Conservation (phyloP, 92 coral and sea anemone species). For the Epizoanthus stellaris region DNA sequence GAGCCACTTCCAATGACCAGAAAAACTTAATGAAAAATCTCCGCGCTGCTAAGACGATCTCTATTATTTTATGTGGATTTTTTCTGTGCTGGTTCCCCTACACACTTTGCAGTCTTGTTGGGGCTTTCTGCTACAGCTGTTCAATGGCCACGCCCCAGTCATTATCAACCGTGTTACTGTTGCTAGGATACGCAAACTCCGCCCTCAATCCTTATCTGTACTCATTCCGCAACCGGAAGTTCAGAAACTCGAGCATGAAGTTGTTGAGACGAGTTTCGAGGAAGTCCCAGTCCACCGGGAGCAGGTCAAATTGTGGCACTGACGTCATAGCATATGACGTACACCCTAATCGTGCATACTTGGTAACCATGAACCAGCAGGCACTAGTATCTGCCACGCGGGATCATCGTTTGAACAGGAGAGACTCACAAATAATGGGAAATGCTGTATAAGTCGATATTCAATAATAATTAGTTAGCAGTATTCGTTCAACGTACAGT, state of each 20-base stretch:
- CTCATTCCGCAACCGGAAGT: conserved; percentile 58
- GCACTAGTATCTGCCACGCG: neutral
- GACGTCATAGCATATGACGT: conserved; percentile 14
- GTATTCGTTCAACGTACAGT: too few species aligned
- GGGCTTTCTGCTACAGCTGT: conserved; percentile 53
- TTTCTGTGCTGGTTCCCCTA: conserved; percentile 67
- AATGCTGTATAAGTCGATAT: too few species aligned
- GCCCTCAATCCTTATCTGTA: conserved; percentile 69
- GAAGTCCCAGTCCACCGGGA: neutral
- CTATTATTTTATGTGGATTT: conserved; percentile 56
- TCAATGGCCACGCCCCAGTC: conserved; percentile 21
- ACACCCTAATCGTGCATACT: neutral
- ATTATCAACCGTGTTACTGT: conserved; percentile 38
- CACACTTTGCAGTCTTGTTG: conserved; percentile 46
- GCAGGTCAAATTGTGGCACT: neutral
- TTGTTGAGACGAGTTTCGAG: conserved; percentile 19
- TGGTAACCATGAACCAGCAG: neutral
- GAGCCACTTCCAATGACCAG: conserved; percentile 4
- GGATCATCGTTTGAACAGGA: neutral
- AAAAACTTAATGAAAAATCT: conserved; percentile 54
- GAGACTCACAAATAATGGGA: too few species aligned
- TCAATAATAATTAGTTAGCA: too few species aligned
- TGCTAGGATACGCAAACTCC: conserved; percentile 67
- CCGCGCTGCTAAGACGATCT: conserved; percentile 62
- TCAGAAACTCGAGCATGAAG: conserved; percentile 46